Base-by-base conservation (phyloP, 2,113 vertebrate species). In the Dolichallabes microphthalmus region DNA sequence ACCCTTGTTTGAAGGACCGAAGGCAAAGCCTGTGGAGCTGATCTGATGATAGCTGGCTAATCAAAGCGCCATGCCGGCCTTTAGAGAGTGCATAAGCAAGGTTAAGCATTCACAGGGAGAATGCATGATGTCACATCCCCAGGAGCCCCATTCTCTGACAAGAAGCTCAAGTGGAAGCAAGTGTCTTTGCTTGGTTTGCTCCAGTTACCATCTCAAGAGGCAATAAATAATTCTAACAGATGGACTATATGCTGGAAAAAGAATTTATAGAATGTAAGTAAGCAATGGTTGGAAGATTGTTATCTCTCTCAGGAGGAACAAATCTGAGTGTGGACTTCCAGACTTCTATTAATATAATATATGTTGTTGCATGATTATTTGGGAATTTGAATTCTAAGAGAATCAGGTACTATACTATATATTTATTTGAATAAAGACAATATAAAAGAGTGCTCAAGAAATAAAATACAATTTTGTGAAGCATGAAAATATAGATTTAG, bases 101-200 rank as follows among this genome's bases (percentile, higher is more conserved):
- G 93, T 93, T 93, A 93, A 95, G 83, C 89, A 82, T 88, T 91
- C 89, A 89, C 91, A 89, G 89, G 89, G 89, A 89, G 76, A 87
- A 82, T 89, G 90, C 90, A 90, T 93, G 92, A 93, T 92, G 91
- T 92, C 91, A 92, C 91, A 89, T 91, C 89, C 91, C 87, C 90
- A 50, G 78, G 88, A 90, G 86, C 88, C 55, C 86, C 89, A 89
- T 91, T 91, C 86, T 86, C 82, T 82, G 69, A 53, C 87, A 35
- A 82, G 66, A 85, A 90, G 92, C 93, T 92, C 91, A 93, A 92
- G 90, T 79, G 83, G 85, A 86, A 86, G 57, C 86, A 35, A 79
- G 85, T 91, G 90, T 88, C 84, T n/a, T 85, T 82, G 45, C n/a
- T 25, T 87, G 52, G 69, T 87, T 83, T 82, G 78, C 80, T 82